Conservation (phyloP, 2,888 invertebrate species). For the Argynnis bischoffii region DNA sequence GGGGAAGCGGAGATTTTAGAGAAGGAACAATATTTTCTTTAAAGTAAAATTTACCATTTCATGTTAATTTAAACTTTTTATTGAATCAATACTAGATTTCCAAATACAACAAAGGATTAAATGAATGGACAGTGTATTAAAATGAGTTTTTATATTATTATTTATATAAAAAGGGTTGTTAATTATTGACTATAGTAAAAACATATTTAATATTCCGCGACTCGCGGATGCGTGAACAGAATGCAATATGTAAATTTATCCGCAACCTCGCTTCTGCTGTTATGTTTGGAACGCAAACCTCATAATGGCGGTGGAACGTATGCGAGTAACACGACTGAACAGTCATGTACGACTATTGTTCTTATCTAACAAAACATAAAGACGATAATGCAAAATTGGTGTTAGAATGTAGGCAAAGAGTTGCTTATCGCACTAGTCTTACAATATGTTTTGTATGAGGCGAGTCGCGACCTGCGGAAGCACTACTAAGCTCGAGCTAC, state of each 20-base stretch:
- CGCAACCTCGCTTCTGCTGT: conserved; percentile 50
- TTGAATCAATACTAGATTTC: background rate
- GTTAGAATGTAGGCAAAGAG: conserved; percentile 13
- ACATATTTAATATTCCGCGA: conserved; percentile 11
- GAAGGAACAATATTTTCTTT: background rate
- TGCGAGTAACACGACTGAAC: conserved; percentile 17
- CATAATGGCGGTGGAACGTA: conserved; percentile 41
- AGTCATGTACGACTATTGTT: conserved; percentile 13
- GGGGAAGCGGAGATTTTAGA: background rate
- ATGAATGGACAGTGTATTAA: too few relatives aligned
- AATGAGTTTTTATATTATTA: too few relatives aligned
- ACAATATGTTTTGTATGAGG: conserved; percentile 29
- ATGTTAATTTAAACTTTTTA: background rate
- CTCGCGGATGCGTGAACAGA: conserved; percentile 44
- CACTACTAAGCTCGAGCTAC: conserved; percentile 47
- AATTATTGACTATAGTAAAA: conserved; percentile 2
- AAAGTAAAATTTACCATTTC: background rate
- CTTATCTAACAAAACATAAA: conserved; percentile 18
- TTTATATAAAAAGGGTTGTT: background rate
- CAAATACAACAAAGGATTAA: too few relatives aligned
- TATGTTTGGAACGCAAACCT: conserved; percentile 54
- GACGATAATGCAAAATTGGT: conserved; percentile 21
- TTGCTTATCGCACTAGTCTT: conserved; percentile 26
- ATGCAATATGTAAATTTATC: conserved; percentile 72
- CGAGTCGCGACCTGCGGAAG: conserved; percentile 41